These are phyloP conservation scores for Adela reaumurella DNA, from an alignment of 2,888 invertebrate species.

Conservation along the genomic window DNA sequence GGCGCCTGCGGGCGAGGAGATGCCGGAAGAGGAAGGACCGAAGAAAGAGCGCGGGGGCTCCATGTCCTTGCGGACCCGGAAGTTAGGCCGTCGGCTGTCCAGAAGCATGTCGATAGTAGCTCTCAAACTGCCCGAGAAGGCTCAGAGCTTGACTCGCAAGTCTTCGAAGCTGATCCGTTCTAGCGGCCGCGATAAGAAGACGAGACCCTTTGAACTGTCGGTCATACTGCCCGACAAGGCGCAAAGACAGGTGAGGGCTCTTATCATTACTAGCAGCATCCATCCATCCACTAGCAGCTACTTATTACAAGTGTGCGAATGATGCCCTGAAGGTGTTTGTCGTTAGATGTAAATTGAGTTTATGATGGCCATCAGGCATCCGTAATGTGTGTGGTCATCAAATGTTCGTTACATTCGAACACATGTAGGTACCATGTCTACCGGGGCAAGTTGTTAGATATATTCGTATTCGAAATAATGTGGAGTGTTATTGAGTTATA, in stretches of 20 bases:
- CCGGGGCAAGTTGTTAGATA: no score
- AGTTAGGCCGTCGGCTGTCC: slow-evolving; percentile 49
- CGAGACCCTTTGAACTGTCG: slow-evolving; percentile 57
- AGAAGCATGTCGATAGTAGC: slow-evolving; percentile 56
- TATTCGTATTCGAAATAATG: no score
- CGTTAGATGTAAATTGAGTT: no score
- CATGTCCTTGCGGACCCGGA: slow-evolving; percentile 47
- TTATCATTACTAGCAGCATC: no score
- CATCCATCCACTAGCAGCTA: no score
- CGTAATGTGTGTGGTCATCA: no score
- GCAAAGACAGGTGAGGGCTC: slow-evolving; percentile 55
- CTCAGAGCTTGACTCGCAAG: slow-evolving; percentile 57
- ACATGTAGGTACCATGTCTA: no score
- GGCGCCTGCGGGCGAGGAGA: slow-evolving; percentile 13
- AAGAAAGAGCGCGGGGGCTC: slow-evolving; percentile 45
- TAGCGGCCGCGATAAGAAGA: slow-evolving; percentile 55
- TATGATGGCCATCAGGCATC: no score
- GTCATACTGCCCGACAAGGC: slow-evolving; percentile 64
- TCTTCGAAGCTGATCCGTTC: slow-evolving; percentile 57
- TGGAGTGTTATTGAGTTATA: no score
- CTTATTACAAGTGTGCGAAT: no score
- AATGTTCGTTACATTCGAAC: no score
- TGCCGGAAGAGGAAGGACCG: slow-evolving; percentile 21
- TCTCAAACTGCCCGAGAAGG: slow-evolving; percentile 54
- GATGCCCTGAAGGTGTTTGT: no score